Conservation (phyloP, 2,888 invertebrate species). For the Fragum whitleyi region DNA sequence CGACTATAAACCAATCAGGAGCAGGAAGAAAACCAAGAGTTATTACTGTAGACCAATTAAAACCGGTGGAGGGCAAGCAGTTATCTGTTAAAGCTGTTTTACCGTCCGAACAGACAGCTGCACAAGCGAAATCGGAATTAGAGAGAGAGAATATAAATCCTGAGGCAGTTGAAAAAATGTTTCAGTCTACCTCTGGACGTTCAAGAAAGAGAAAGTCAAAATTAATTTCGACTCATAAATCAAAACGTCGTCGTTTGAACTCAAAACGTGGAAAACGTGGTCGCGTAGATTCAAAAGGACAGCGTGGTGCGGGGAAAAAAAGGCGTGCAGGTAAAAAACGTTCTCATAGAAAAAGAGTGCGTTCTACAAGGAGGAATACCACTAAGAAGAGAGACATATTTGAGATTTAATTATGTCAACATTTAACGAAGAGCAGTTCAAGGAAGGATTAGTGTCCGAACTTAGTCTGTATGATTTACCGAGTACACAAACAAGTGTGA, state of each 20-base stretch:
- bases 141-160: constrained; percentile 38
- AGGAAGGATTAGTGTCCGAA: constrained; percentile 51
- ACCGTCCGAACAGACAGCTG: constrained; percentile 35
- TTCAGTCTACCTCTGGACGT: constrained; percentile 24
- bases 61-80: constrained; percentile 7
- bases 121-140: constrained; percentile 38
- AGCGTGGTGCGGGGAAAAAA: constrained; percentile 9
- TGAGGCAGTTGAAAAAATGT: constrained; percentile 23
- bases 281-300: not conserved
- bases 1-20: constrained; percentile 35
- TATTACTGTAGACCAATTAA: constrained; percentile 31
- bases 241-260: constrained; percentile 14
- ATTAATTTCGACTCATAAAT: not conserved
- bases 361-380: constrained; percentile 1
- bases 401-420: constrained; percentile 51
- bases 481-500: constrained; percentile 59
- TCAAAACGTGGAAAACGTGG: not conserved
- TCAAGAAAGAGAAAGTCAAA: constrained; percentile 12
- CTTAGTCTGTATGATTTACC: constrained; percentile 55
- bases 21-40: constrained; percentile 20
- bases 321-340: not conserved
- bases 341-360: not conserved
- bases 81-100: constrained; percentile 36
- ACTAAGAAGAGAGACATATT: constrained; percentile 32
- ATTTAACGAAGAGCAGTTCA: constrained; percentile 50